Base-by-base conservation (phyloP, 2,888 invertebrate species). In the Nomada ferruginata region DNA sequence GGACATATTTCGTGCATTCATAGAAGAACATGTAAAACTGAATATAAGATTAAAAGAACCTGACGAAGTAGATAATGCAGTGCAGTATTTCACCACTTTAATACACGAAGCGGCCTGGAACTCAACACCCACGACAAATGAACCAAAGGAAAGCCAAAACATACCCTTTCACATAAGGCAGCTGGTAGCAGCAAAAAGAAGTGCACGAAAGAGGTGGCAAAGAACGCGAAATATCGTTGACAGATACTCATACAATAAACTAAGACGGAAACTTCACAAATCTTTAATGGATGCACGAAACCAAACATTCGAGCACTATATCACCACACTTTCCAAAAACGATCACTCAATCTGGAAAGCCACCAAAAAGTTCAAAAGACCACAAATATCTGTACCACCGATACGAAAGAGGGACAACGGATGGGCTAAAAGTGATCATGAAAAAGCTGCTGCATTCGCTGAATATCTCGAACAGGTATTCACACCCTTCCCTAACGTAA, bases 281-380 rank as follows among this genome's bases (percentile, higher is more conserved):
- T 23, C 57, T 11, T 3, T 57, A 57, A 23, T 23, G 10, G 26
- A 23, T 13, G 11, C 7, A 36, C 36, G 36, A 7, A 36, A 36
- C 36, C 36, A 36, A 36, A 36, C 36, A 36, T 36, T 36, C 36
- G 36, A 36, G 36, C 9, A 36, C 7, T 7, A 36, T 36, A 5
- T 36, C 3, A 23, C 57, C 3, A 57, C 20, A 20, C 11, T 57
- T 2, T 23, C 23, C 2, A 26, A 23, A 26, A 50, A 2, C 26
- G 68, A 29, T 18, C 26, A 68, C 42, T 18, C 68, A 23, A 50
- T 68, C 18, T 68, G 68, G 57, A 55, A 20, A 18, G 55, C 36
- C 20, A 55, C 55, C 3, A 68, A 55, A 55, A 50, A 50, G 11
- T 50, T 65, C 3, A 68, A 68, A 36, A 55, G 68, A 52, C 68